Percentiles rank a stretch among this genome's conserved stretches.
These are phyloP conservation scores for Fopius arisanus DNA, from an alignment of 1,140 invertebrate species.

Conservation along the genomic window DNA sequence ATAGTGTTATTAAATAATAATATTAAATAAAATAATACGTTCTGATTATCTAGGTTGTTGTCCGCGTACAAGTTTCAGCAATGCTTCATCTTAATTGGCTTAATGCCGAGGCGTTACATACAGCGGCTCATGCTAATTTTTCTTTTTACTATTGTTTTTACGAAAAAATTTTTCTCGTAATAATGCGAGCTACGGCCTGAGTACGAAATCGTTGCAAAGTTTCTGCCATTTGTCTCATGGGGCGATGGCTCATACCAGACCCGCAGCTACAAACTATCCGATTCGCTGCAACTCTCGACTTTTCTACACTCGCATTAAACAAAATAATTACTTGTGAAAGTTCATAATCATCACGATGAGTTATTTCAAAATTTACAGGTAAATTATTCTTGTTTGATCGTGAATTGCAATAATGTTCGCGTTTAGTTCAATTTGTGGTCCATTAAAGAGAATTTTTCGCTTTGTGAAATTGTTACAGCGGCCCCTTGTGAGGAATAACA, in stretches of 20 bases:
- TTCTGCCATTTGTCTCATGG: slow-evolving; percentile 15
- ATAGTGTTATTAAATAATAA: too few species aligned
- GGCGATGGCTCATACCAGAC: slow-evolving; percentile 30
- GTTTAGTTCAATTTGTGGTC: too few species aligned
- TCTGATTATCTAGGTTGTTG: slow-evolving; percentile 24
- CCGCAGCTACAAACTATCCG: slow-evolving; percentile 16
- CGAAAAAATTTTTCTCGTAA: not conserved
- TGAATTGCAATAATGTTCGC: too few species aligned
- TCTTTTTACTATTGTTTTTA: slow-evolving; percentile 2
- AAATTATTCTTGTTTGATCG: too few species aligned
- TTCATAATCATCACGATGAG: not conserved
- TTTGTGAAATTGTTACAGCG: not conserved
- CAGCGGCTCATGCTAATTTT: slow-evolving; percentile 23
- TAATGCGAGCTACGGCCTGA: slow-evolving; percentile 15
- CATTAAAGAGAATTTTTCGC: not conserved
- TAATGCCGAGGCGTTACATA: slow-evolving; percentile 56
- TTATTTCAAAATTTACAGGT: not conserved
- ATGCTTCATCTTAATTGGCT: slow-evolving; percentile 61
- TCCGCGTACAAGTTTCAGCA: slow-evolving; percentile 48
- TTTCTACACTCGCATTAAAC: slow-evolving; percentile 21
- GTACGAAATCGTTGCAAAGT: slow-evolving; percentile 28
- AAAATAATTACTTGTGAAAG: slow-evolving; percentile 8
- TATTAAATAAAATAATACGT: too few species aligned
- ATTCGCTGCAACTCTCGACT: slow-evolving; percentile 18
- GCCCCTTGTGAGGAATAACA: not conserved